A percentile compares a stretch with the other conserved stretches of the same genome.
phyloP scores from a whole-genome alignment of 2,113 vertebrate species.

The Irena cyanogastra region DNA sequence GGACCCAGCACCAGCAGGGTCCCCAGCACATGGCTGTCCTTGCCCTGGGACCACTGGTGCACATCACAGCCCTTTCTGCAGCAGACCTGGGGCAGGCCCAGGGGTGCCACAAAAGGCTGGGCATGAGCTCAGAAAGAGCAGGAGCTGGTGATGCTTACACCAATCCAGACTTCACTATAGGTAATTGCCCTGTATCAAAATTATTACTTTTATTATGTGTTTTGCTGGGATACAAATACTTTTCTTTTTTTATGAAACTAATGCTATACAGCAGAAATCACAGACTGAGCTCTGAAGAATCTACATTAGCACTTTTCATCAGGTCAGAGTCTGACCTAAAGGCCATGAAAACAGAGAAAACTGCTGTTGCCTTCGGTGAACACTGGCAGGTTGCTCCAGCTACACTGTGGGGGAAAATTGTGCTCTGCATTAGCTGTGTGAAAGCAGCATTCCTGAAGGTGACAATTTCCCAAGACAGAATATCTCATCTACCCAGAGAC shows the following conservation, averaged over 20 bases:
- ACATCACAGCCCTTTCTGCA: not conserved
- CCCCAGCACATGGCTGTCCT: rapidly evolving
- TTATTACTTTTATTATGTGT: not conserved
- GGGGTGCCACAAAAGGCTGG: rapidly evolving
- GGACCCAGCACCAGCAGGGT: not conserved
- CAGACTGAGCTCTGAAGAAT: not conserved
- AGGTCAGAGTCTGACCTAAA: not conserved
- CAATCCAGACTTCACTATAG: not conserved
- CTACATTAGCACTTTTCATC: not conserved
- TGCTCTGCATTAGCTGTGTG: not conserved
- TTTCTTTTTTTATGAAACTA: not conserved
- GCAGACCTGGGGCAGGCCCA: not conserved
- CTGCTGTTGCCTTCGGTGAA: not conserved
- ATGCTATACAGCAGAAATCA: not conserved
- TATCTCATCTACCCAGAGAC: not conserved
- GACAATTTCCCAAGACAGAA: not conserved
- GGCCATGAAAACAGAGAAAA: not conserved
- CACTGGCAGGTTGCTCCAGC: not conserved
- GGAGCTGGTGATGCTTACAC: not conserved
- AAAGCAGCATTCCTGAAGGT: not conserved
- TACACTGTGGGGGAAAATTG: not conserved
- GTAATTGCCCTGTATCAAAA: not conserved
- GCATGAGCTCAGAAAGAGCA: not conserved
- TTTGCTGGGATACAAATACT: not conserved
- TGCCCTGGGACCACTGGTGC: rapidly evolving